Evolutionary conservation across 2,888 invertebrate species (phyloP).

Genomic region (Chloroclysta siterata): DNA sequence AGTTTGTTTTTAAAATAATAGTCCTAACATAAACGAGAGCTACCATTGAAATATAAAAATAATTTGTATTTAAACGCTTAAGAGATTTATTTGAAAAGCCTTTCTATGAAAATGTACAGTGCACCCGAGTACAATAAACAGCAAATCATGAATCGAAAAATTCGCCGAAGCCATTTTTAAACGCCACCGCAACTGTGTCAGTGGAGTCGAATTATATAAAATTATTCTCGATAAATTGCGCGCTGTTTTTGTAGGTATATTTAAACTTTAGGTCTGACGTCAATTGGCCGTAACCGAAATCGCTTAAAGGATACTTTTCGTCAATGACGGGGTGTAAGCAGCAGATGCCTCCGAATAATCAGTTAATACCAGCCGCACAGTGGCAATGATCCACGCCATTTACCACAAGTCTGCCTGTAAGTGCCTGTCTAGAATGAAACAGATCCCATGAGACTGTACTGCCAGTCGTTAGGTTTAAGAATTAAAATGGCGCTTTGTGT

Average conservation of each 20-base stretch:
- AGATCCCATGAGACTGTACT: conserved; percentile 57
- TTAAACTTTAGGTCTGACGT: conserved; percentile 36
- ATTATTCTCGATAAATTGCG: conserved; percentile 10
- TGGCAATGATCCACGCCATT: conserved; percentile 67
- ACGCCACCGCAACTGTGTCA: conserved; percentile 8
- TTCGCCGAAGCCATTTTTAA: neutral
- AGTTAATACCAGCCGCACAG: conserved; percentile 53
- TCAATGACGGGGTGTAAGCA: conserved; percentile 46
- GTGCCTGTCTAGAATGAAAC: conserved; percentile 61
- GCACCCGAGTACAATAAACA: neutral
- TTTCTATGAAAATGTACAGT: too few relatives aligned
- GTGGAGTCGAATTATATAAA: conserved; percentile 9
- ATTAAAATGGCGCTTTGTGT: conserved; percentile 58
- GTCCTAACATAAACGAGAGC: too few relatives aligned
- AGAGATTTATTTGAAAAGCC: too few relatives aligned
- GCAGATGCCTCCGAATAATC: conserved; percentile 61
- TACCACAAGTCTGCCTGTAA: conserved; percentile 68
- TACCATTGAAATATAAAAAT: too few relatives aligned
- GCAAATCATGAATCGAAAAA: neutral
- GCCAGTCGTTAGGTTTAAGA: conserved; percentile 65
- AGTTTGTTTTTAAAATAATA: too few relatives aligned
- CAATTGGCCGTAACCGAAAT: conserved; percentile 35
- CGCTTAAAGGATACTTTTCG: conserved; percentile 39
- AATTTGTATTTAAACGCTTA: too few relatives aligned
- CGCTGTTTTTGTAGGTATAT: conserved; percentile 13